phyloP scores from a whole-genome alignment of 2,888 invertebrate genomes.

The Glyphotaelius pellucidus region DNA sequence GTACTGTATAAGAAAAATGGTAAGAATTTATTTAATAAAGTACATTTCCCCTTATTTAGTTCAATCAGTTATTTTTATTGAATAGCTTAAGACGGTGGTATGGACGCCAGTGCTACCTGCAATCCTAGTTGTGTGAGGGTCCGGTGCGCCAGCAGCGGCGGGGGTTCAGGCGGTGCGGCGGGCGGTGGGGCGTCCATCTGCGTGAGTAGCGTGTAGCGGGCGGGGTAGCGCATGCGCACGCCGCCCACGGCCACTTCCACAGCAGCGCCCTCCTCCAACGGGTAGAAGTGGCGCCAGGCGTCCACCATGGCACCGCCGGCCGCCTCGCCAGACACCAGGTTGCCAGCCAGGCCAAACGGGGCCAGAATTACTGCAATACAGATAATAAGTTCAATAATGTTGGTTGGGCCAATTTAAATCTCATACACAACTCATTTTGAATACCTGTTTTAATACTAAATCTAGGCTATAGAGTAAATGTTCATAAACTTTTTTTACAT shows the following conservation, averaged over 20 bases:
- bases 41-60: too few species aligned
- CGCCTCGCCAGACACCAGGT: conserved; percentile 83
- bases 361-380: conserved; percentile 90
- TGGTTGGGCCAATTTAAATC: too few species aligned
- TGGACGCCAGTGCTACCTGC: conserved; percentile 14
- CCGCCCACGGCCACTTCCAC: conserved; percentile 86
- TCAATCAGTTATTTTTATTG: too few species aligned
- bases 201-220: conserved; percentile 94
- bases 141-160: conserved; percentile 66
- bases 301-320: conserved; percentile 87
- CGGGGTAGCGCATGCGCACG: conserved; percentile 96
- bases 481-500: too few species aligned
- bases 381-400: conserved; percentile 35
- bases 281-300: conserved; percentile 97
- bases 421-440: too few species aligned
- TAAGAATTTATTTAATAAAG: too few species aligned
- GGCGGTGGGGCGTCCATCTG: conserved; percentile 84
- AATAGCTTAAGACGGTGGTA: too few species aligned
- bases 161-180: conserved; percentile 67
- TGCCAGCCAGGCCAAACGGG: conserved; percentile 95
- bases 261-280: conserved; percentile 80
- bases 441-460: too few species aligned
- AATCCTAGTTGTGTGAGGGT: conserved; percentile 66
- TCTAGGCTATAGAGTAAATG: too few species aligned
- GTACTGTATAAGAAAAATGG: too few species aligned